Conservation (phyloP, 2,113 vertebrate species). For the Ptilorrhoa leucosticta region DNA sequence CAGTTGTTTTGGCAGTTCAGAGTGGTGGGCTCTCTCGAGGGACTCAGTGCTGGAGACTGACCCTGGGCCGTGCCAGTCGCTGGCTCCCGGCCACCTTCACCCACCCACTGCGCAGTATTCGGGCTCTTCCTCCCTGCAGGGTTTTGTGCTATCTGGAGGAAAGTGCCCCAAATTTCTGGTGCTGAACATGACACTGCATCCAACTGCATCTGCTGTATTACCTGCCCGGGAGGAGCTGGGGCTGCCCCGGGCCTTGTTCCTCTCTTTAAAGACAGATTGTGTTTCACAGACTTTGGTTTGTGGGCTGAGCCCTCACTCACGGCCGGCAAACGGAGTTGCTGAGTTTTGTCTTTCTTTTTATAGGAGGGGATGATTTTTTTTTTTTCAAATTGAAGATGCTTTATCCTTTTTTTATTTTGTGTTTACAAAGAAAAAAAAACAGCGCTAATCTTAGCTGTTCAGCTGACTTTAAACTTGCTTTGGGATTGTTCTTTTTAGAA, state of each 20-base stretch:
- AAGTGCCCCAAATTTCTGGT: not conserved
- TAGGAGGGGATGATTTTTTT: not conserved
- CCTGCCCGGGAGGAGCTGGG: not conserved
- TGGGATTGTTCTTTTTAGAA: conserved; percentile 17
- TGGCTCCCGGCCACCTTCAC: not conserved
- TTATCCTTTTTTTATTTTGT: conserved; percentile 62
- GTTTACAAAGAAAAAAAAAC: not conserved
- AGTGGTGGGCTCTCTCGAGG: not conserved
- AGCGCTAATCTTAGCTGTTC: not conserved
- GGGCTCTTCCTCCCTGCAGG: not conserved
- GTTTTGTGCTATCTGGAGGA: conserved; percentile 1
- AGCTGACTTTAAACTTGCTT: conserved; percentile 11
- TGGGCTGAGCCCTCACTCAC: not conserved
- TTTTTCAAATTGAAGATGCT: conserved; percentile 57
- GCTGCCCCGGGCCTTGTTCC: not conserved
- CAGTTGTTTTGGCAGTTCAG: not conserved
- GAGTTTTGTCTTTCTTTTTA: not conserved
- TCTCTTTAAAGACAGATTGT: not conserved
- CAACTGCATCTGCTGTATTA: not conserved
- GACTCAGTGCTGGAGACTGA: not conserved
- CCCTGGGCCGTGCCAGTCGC: not conserved
- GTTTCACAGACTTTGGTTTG: not conserved
- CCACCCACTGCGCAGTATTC: not conserved
- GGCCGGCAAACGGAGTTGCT: not conserved
- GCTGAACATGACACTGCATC: conserved; percentile 7